These are phyloP conservation scores for Forbesichthys agassizii DNA, from an alignment of 2,113 vertebrate genomes.

Conservation along the genomic window DNA sequence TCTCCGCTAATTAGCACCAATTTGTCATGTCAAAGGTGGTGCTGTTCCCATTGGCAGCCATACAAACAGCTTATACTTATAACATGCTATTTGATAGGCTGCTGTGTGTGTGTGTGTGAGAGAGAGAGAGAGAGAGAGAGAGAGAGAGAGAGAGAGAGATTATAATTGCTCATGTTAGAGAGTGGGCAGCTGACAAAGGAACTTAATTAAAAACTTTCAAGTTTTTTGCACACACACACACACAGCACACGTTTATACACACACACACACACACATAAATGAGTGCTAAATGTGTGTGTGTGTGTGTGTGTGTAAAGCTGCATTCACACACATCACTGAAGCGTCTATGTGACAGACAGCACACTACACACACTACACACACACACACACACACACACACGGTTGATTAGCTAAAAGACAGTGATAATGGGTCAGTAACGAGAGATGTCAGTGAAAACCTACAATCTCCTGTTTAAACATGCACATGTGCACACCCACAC, in stretches of 20 bases:
- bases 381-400: conserved; percentile 9
- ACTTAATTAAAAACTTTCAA: too few relatives aligned
- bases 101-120: neutral
- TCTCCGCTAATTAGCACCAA: too few relatives aligned
- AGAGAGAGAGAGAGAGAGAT: too few relatives aligned
- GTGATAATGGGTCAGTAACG: conserved; percentile 16
- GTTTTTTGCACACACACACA: neutral
- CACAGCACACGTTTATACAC: neutral
- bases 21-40: too few relatives aligned
- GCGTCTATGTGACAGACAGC: neutral
- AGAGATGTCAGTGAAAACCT: neutral
- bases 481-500: neutral
- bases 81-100: too few relatives aligned
- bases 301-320: neutral
- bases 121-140: conserved; percentile 24
- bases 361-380: conserved; percentile 3
- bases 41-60: too few relatives aligned
- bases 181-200: too few relatives aligned
- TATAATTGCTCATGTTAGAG: too few relatives aligned
- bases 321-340: neutral
- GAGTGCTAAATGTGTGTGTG: neutral
- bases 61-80: too few relatives aligned
- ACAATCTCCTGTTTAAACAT: neutral
- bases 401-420: conserved; percentile 11
- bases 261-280: neutral